Base-by-base conservation (phyloP, 2,888 invertebrate species). In the Hemaris fuciformis region DNA sequence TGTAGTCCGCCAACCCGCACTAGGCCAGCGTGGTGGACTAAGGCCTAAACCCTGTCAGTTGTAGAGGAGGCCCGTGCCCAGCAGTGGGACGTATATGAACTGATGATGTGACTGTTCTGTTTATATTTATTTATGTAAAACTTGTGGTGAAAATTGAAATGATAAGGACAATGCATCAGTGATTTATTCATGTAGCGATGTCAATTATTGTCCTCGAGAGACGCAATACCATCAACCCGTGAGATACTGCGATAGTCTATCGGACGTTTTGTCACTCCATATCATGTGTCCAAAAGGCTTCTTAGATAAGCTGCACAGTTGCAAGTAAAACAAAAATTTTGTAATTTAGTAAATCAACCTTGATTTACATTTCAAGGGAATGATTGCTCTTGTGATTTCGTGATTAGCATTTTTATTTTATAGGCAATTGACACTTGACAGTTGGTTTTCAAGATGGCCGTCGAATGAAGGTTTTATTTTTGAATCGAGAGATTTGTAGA, bases 261-360 rank as follows among this genome's bases (percentile, higher is more conserved):
- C 71, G 62, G 69, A 67, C 66, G 45, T 67, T 66, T 61, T 68
- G 66, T 65, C 65, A 72, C 10, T 2, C 25, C 8, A 67, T 69
- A 70, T 70, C 69, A 45, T 62, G 60, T 62, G 64, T 38, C 67
- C 65, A 65, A 64, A 66, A 22, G 41, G 41, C 2, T 23, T 25
- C 6, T 46, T 22, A 10, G 48, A 60, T 53, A 60, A 53, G 38
- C 8, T 8, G 31, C 8, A 46, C 43, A 31, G 43, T n/a, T 45
- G 22, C 6, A 25, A 18, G 20, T 5, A 27, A 8, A 43, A 58
- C 42, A 2, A n/a, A 8, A 43, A 43, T 38, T 38, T 38, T 3
- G 3, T 13, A 38, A 13, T 38, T 13, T 38, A n/a, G 3, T 6
- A 8, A n/a, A 18, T 43, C 43, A 38, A 38, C 7, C 18, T 18